Conservation (phyloP, 2,113 vertebrate genomes). For the Vimba vimba region DNA sequence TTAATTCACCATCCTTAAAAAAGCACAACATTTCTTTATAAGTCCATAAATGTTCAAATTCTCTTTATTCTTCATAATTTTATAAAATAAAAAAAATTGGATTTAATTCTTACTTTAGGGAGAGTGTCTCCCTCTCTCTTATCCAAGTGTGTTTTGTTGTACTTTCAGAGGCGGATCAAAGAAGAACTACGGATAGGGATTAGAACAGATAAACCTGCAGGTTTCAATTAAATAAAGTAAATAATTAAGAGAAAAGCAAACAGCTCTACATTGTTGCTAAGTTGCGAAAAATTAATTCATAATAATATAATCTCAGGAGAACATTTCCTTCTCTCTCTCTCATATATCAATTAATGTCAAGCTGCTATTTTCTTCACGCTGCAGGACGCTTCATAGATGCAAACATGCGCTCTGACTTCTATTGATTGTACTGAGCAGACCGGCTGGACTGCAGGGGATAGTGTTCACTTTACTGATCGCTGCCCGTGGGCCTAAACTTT, state of each 20-base stretch:
- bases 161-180: background rate
- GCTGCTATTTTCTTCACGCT: background rate
- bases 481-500: conserved; percentile 49
- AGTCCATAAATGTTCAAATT: no score
- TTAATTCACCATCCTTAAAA: no score
- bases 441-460: background rate
- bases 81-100: no score
- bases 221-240: conserved; percentile 1
- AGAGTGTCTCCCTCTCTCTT: background rate
- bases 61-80: no score
- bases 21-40: no score
- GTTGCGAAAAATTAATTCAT: background rate
- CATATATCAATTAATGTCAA: conserved; percentile 3
- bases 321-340: background rate
- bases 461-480: background rate
- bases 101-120: no score
- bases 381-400: conserved; percentile 16
- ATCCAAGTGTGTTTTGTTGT: background rate
- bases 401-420: conserved; percentile 19
- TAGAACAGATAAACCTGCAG: background rate
- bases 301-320: background rate
- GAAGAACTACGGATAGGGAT: background rate
- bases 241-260: conserved; percentile 16
- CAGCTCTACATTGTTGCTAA: background rate
- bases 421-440: conserved; percentile 15